Percentiles rank a stretch among this genome's conserved stretches.
phyloP scores from a whole-genome alignment of 2,113 vertebrate species.

The Sakesphorus luctuosus region DNA sequence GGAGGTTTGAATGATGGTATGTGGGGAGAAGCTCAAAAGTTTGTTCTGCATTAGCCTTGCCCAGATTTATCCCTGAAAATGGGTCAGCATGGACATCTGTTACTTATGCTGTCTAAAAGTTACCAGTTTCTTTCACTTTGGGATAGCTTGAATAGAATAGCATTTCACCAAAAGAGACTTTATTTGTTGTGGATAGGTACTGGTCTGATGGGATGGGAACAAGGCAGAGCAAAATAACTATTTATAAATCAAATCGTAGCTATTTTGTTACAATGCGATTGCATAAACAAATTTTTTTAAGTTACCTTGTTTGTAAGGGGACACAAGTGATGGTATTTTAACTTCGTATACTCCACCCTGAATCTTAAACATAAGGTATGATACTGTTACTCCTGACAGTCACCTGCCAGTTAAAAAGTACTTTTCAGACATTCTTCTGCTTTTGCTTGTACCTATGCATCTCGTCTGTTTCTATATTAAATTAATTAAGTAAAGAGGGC shows the following conservation, averaged over 20 bases:
- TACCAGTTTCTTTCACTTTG: not conserved
- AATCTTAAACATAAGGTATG: not conserved
- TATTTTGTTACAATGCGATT: not conserved
- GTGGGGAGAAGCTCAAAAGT: not conserved
- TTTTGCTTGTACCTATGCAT: not conserved
- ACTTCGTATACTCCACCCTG: not conserved
- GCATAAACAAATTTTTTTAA: not conserved
- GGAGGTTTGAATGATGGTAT: not conserved
- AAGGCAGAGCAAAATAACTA: not conserved
- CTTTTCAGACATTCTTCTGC: not conserved
- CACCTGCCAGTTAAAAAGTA: not conserved
- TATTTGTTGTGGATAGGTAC: not conserved
- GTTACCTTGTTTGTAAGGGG: not conserved
- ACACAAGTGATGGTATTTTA: not conserved
- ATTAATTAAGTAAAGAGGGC: not conserved
- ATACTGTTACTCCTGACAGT: not conserved
- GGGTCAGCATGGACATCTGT: rapidly evolving
- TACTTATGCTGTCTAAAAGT: not conserved
- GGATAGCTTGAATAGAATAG: not conserved
- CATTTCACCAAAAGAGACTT: not conserved
- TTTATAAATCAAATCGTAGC: not conserved
- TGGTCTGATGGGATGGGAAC: not conserved
- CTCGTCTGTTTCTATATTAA: not conserved
- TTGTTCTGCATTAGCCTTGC: not conserved
- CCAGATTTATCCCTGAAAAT: not conserved